Conservation (phyloP, 2,797 vertebrate species). For the Scomberomorus guttatus region DNA sequence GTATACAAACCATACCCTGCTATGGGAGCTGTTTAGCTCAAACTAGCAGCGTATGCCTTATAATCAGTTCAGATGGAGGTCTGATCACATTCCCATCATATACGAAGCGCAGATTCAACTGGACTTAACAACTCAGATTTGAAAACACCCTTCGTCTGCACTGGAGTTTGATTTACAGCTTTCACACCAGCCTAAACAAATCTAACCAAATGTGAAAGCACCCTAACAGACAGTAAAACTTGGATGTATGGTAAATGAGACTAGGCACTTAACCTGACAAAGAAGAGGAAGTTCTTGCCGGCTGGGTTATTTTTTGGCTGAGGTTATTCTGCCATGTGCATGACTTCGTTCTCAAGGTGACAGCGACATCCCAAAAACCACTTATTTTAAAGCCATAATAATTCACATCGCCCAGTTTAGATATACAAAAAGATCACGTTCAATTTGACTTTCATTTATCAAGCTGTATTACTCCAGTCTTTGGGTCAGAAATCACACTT, state of each 20-base stretch:
- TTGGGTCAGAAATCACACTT: constrained; percentile 66
- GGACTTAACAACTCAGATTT: no score
- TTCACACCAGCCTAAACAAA: neutral
- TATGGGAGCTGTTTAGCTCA: no score
- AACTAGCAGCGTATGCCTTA: no score
- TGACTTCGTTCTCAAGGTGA: constrained; percentile 53
- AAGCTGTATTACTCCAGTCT: constrained; percentile 44
- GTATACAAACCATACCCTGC: no score
- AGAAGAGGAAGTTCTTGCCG: constrained; percentile 6
- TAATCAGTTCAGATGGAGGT: no score
- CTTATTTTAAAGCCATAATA: constrained; percentile 49
- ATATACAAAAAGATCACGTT: constrained; percentile 61
- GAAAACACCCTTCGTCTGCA: neutral
- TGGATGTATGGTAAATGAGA: neutral
- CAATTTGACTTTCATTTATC: constrained; percentile 73
- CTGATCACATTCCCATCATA: no score
- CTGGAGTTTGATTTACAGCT: no score
- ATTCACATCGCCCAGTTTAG: constrained; percentile 32
- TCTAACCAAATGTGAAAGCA: neutral
- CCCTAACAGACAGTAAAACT: neutral
- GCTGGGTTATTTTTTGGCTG: constrained; percentile 31
- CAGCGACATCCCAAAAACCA: constrained; percentile 47
- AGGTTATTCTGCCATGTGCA: constrained; percentile 31
- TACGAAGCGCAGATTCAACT: no score
- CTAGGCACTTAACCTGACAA: constrained; percentile 26